phyloP scores from a whole-genome alignment of 2,888 invertebrate species.

The Dasypolia templi region DNA sequence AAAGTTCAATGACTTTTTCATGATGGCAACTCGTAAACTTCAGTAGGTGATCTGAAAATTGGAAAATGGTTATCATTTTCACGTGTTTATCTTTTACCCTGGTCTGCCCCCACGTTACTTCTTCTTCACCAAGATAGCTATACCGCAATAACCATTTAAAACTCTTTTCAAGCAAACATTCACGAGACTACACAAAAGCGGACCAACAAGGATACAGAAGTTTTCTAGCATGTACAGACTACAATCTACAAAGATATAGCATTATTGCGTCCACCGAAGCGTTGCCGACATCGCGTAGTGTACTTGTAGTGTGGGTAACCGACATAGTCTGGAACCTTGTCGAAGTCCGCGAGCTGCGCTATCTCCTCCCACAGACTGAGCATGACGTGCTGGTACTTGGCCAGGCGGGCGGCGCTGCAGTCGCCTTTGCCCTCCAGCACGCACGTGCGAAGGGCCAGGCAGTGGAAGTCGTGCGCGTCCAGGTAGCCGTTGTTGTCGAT shows the following conservation, averaged over 20 bases:
- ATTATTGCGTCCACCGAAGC: slow-evolving; percentile 71
- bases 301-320: slow-evolving; percentile 80
- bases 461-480: slow-evolving; percentile 95
- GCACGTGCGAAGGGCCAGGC: slow-evolving; percentile 95
- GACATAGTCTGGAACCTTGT: slow-evolving; percentile 93
- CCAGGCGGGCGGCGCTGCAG: slow-evolving; percentile 92
- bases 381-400: slow-evolving; percentile 96
- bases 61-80: slow-evolving; percentile 43
- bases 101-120: neutral
- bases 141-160: neutral
- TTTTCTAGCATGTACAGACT: slow-evolving; percentile 50
- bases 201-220: slow-evolving; percentile 39
- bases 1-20: slow-evolving; percentile 35
- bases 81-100: neutral
- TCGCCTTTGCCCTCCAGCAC: slow-evolving; percentile 96
- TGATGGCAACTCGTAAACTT: slow-evolving; percentile 44
- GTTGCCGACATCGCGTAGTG: slow-evolving; percentile 73
- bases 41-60: slow-evolving; percentile 59
- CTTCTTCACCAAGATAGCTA: neutral
- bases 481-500: slow-evolving; percentile 96
- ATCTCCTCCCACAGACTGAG: slow-evolving; percentile 96
- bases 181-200: slow-evolving; percentile 59
- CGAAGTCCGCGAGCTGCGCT: slow-evolving; percentile 95
- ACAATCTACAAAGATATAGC: slow-evolving; percentile 65
- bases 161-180: slow-evolving; percentile 46